These are phyloP conservation scores for Ambastaia sidthimunki DNA, from an alignment of 2,797 vertebrate genomes.

Conservation along the genomic window DNA sequence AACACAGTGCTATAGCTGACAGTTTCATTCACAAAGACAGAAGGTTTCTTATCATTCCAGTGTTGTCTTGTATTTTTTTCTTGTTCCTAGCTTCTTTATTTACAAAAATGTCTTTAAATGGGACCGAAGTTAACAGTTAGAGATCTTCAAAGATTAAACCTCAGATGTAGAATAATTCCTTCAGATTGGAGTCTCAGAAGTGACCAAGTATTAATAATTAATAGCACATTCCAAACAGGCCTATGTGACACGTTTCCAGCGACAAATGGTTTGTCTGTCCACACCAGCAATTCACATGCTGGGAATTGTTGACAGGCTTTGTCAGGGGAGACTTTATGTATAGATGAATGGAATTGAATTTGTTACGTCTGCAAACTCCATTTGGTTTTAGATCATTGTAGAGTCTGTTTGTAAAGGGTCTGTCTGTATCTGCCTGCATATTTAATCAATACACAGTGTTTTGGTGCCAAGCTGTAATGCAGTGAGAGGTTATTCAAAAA, in stretches of 20 bases:
- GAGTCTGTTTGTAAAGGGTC: too few species aligned
- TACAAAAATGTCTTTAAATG: not conserved
- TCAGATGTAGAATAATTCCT: not conserved
- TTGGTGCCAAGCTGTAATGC: constrained; percentile 27
- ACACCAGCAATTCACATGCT: too few species aligned
- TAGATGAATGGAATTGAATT: not conserved
- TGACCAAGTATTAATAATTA: not conserved
- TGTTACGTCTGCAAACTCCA: not conserved
- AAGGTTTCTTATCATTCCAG: not conserved
- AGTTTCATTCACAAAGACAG: not conserved
- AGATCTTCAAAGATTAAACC: not conserved
- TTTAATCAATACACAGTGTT: constrained; percentile 26
- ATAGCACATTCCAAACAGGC: not conserved
- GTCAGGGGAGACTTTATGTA: too few species aligned
- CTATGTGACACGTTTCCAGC: not conserved
- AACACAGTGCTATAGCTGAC: too few species aligned
- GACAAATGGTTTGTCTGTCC: not conserved
- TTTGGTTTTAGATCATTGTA: constrained; percentile 1
- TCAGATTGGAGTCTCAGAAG: not conserved
- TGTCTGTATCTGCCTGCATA: constrained; percentile 16
- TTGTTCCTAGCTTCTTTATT: not conserved
- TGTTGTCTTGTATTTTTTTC: not conserved
- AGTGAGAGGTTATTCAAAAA: constrained; percentile 24
- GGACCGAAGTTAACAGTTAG: not conserved
- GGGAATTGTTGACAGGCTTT: not conserved